Evolutionary conservation across 2,888 invertebrate genomes (phyloP).

Genomic region (Trichogramma dendrolimi): DNA sequence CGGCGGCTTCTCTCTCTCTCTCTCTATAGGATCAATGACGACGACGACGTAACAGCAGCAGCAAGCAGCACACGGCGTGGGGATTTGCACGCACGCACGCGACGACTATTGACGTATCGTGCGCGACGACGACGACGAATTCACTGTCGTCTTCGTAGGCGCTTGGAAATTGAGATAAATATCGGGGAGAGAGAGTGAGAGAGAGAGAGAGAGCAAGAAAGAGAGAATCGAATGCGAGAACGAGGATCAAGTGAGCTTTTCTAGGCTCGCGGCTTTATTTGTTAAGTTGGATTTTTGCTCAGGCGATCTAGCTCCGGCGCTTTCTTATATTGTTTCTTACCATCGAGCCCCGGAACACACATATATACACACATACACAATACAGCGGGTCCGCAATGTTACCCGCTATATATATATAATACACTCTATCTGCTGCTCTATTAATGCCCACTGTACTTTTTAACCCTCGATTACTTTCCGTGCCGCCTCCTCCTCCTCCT

Average conservation of each 20-base stretch:
- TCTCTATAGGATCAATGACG: constrained; percentile 18
- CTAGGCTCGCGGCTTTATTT: constrained; percentile 8
- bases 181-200: neutral
- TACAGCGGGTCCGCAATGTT: no score
- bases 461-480: no score
- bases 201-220: no score
- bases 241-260: constrained; percentile 5
- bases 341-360: no score
- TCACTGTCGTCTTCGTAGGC: neutral
- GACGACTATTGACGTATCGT: constrained; percentile 3
- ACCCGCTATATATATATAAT: no score
- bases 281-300: constrained; percentile 1
- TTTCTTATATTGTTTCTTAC: no score
- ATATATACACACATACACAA: no score
- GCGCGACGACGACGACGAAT: neutral
- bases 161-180: constrained; percentile 12
- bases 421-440: no score
- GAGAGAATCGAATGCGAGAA: neutral
- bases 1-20: neutral
- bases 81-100: constrained; percentile 17
- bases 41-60: neutral
- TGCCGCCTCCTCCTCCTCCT: no score
- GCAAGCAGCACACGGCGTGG: constrained; percentile 4
- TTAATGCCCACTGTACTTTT: no score
- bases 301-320: no score